A percentile compares a stretch with the other conserved stretches of the same genome.
phyloP scores from a whole-genome alignment of 2,113 vertebrate species.

The Barbus barbus region DNA sequence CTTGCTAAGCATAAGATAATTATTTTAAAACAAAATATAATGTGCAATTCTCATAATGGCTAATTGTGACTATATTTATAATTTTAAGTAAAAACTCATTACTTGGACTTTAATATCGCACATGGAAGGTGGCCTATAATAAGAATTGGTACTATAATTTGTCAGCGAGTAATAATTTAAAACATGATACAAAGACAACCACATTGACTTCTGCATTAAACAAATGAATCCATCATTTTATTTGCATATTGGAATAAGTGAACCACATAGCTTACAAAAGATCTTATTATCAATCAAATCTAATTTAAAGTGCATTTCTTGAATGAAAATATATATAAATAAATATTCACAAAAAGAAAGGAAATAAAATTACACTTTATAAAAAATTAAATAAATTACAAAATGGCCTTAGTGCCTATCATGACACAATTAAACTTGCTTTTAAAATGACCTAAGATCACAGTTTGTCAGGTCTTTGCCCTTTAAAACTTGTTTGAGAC shows the following conservation, averaged over 20 bases:
- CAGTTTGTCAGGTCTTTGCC: conserved; percentile 44
- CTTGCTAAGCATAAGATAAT: neutral
- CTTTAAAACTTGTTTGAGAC: conserved; percentile 28
- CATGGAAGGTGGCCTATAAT: no score
- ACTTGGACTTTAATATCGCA: neutral
- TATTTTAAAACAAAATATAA: neutral
- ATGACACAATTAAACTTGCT: neutral
- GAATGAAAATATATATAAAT: conserved; percentile 29
- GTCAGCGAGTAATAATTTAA: no score
- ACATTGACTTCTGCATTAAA: neutral
- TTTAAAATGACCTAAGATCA: conserved; percentile 32
- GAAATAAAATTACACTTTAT: conserved; percentile 29
- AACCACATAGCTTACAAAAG: conserved; percentile 48
- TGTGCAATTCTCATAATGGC: neutral
- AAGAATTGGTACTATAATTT: no score
- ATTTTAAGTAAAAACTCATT: neutral
- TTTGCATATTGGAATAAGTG: conserved; percentile 15
- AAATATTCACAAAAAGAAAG: conserved; percentile 42
- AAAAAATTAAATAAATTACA: neutral
- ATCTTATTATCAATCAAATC: conserved; percentile 58
- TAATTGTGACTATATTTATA: neutral
- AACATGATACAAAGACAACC: neutral
- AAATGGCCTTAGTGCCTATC: neutral
- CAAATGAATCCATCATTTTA: conserved; percentile 9
- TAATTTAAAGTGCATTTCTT: conserved; percentile 70